These are phyloP conservation scores for Trialeurodes vaporariorum DNA, from an alignment of 1,140 invertebrate genomes.

Conservation along the genomic window DNA sequence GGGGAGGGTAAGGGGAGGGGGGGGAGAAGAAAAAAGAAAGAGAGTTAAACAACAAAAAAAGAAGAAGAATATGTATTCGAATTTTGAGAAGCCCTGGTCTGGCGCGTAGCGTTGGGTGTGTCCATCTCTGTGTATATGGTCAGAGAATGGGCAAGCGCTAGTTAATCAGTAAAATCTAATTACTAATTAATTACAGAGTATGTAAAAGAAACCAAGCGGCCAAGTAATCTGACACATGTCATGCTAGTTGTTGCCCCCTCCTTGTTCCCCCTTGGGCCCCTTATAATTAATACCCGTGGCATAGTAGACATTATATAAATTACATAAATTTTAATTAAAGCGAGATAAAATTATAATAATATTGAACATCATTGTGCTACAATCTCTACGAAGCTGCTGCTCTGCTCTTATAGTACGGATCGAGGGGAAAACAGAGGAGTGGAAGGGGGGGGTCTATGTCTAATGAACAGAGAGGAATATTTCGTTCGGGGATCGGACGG, in stretches of 20 bases:
- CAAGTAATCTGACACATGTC: not conserved
- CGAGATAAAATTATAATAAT: conserved; percentile 1
- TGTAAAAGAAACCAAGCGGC: not conserved
- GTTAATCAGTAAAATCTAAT: not conserved
- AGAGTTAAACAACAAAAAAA: too few relatives aligned
- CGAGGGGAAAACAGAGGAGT: not conserved
- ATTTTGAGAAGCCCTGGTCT: too few relatives aligned
- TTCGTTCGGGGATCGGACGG: not conserved
- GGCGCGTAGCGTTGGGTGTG: too few relatives aligned
- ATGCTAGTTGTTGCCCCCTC: not conserved
- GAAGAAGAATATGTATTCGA: too few relatives aligned
- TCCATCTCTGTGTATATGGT: too few relatives aligned
- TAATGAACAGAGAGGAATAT: not conserved
- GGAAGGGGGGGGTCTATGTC: not conserved
- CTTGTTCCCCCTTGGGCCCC: not conserved
- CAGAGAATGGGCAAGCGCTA: too few relatives aligned
- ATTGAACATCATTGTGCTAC: not conserved
- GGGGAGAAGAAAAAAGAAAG: too few relatives aligned
- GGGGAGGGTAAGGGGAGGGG: too few relatives aligned
- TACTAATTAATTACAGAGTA: not conserved
- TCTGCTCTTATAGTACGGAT: too few relatives aligned
- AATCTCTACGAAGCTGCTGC: not conserved
- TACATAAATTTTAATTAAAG: conserved; percentile 1
- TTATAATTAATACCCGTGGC: not conserved
- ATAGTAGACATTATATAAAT: not conserved